Base-by-base conservation (phyloP, 1,140 invertebrate genomes). In the Bacillus rossius region DNA sequence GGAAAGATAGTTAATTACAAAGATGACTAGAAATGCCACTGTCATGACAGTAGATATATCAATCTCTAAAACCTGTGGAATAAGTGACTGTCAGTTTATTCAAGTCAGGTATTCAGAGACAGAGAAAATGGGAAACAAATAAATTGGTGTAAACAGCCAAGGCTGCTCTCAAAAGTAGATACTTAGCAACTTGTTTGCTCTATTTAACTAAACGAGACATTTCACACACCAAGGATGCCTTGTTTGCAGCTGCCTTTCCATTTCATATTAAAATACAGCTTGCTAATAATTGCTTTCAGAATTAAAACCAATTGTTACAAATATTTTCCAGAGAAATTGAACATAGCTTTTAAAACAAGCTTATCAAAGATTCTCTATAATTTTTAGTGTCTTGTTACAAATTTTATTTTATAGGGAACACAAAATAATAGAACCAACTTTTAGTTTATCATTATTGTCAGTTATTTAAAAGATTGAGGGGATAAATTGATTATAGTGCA, bases 201-300 rank as follows among this genome's bases (percentile, higher is more conserved):
- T 55, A 55, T 10, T 59, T 20, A 37, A 43, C 22, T 53, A 23
- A 17, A 49, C 20, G 22, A 48, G 26, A 49, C 53, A 55, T 42
- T 60, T 55, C 58, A 60, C 58, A 60, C 52, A 60, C 52, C 58
- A 60, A 60, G 58, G 53, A 60, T 60, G 34, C 40, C 58, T 60
- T 55, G 51, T 38, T 26, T 38, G 22, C 20, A n/a, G 8, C 41
- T 40, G 17, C 26, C 23, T 41, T 16, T 10, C 29, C 10, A 34
- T n/a, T 4, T 34, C 29, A 34, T 34, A 4, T 34, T 34, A 10
- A 34, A 34, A 34, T 34, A 34, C 29, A 34, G 10, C 10, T 34
- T 34, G 4, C 10, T 34, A 34, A 10, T 34, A 7, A 34, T 34
- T 34, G 29, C 29, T 7, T 34, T 34, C 5, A 7, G 10, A 34